Evolutionary conservation across 2,888 invertebrate genomes (phyloP), one percentile per base, ranked within the genome.

Genomic region (Yponomeuta sedellus): DNA sequence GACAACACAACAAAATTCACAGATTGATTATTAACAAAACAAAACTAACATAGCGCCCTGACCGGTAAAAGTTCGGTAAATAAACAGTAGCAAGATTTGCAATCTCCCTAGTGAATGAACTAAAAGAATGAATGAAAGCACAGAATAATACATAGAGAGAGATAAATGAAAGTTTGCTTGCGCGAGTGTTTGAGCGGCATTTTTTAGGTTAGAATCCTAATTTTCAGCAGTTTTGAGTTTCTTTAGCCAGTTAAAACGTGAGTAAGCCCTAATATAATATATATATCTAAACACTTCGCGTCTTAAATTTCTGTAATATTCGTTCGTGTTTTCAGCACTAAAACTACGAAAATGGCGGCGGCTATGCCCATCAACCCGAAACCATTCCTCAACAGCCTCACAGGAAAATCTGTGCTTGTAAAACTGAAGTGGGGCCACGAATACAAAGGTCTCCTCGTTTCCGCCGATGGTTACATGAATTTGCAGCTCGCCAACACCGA

Each of bases 341-440:
- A 64, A 25, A 64, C n/a, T 10, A 66, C 44, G 62, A 84, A 79
- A 92, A 95, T 95, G 95, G 92, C 96, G 80, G 94, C 96, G 83
- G 94, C 96, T 86, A 97, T 98, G 96, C 98, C 98, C 74, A 96
- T 99, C 81, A 99, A 99, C 90, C 99, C 99, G 5, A 99, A 99
- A 93, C 99, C 99, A 69, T 99, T 99, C 88, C 92, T 99, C 66
- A 99, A 99, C 92, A 97, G 97, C 79, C 93, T 99, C 64, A 99
- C 99, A 1, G 99, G 99, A 19, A 99, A 99, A 91, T 96, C 98
- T 59, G 98, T 99, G 58, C 94, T 99, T 85, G 98, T 99, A 2
- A 99, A 99, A 88, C 92, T 99, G 69, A 99, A 99, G 84, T 99
- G 99, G 99, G 99, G 99, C 40, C 99, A 99, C 86, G 99, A 99